Base-by-base conservation (phyloP, 2,888 invertebrate species). In the Morinoia aosen region DNA sequence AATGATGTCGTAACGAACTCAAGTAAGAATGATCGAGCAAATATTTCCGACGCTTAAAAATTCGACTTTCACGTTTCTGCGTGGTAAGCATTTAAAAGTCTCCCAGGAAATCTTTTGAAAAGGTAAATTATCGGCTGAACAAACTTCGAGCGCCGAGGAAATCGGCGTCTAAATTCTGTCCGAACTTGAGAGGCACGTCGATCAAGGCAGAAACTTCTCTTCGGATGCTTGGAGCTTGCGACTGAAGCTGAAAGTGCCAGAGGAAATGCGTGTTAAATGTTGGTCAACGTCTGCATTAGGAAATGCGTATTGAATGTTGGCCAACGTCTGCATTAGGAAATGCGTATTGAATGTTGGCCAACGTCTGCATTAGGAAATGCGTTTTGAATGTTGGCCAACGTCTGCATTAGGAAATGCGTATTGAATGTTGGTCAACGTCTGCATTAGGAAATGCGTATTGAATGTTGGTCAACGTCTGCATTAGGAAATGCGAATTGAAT, bases 121-220 rank as follows among this genome's bases (percentile, higher is more conserved):
- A 25, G 25, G 19, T 3, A 76, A 76, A 76, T 76, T 76, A 76
- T 76, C 33, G 76, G 76, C 76, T 76, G 76, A 25, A 76, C 76
- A 8, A 76, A 76, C 76, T 76, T 76, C 76, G 76, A 76, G 76
- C 76, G 76, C 8, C 76, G 25, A 76, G 76, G 76, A 76, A 76
- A 76, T 76, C 76, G 76, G 33, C 25, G 76, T 76, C 76, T 76
- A 76, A 76, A 76, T 76, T 76, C 76, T 76, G 76, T 33, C 76
- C 76, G 33, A 76, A 76, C 76, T 76, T 76, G 76, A 76, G 76
- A 76, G 33, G 76, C 76, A 76, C 76, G 76, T 76, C 76, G 76
- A 76, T 76, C 76, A 76, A 76, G 76, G 33, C 19, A 33, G 76
- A 76, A 76, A 76, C 25, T 76, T 0, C 76, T 76, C 76, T 76